Conservation (phyloP, 2,888 invertebrate species). For the Ichneumon xanthorius region DNA sequence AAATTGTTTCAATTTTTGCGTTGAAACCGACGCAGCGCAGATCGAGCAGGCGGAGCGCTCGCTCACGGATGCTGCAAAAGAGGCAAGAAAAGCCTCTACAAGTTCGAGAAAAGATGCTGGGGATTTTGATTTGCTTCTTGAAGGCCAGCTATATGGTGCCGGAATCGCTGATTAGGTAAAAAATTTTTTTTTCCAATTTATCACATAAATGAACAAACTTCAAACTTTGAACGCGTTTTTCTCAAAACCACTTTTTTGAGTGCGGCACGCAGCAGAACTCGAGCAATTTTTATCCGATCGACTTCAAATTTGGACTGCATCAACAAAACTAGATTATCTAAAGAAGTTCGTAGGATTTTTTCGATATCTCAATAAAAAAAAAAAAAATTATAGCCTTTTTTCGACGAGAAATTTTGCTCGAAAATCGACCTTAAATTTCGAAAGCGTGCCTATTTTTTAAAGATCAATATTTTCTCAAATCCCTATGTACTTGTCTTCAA, state of each 20-base stretch:
- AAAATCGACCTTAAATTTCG: slow-evolving; percentile 42
- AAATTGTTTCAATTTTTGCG: slow-evolving; percentile 37
- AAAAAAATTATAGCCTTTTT: slow-evolving; percentile 33
- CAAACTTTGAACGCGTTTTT: slow-evolving; percentile 59
- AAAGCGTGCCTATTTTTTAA: slow-evolving; percentile 53
- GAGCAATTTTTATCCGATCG: slow-evolving; percentile 48
- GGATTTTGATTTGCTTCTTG: slow-evolving; percentile 4
- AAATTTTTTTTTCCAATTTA: slow-evolving; percentile 22
- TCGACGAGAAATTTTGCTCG: slow-evolving; percentile 57
- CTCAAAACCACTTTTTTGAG: slow-evolving; percentile 57
- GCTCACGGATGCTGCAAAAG: slow-evolving; percentile 25
- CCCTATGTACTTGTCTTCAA: slow-evolving; percentile 58
- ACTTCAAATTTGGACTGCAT: slow-evolving; percentile 42
- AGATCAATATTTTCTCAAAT: slow-evolving; percentile 61
- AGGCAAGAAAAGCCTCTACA: not conserved
- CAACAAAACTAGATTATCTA: slow-evolving; percentile 52
- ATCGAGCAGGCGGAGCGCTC: slow-evolving; percentile 37
- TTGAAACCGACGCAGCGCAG: slow-evolving; percentile 42
- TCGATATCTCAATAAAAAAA: slow-evolving; percentile 50
- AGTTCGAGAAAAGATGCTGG: slow-evolving; percentile 17
- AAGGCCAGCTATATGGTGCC: slow-evolving; percentile 39
- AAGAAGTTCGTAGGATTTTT: slow-evolving; percentile 53
- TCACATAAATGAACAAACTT: slow-evolving; percentile 11
- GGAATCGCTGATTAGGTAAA: slow-evolving; percentile 45
- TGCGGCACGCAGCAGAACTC: slow-evolving; percentile 58